Evolutionary conservation across 1,140 invertebrate genomes (phyloP).

Genomic region (Drosophila paulistorum): DNA sequence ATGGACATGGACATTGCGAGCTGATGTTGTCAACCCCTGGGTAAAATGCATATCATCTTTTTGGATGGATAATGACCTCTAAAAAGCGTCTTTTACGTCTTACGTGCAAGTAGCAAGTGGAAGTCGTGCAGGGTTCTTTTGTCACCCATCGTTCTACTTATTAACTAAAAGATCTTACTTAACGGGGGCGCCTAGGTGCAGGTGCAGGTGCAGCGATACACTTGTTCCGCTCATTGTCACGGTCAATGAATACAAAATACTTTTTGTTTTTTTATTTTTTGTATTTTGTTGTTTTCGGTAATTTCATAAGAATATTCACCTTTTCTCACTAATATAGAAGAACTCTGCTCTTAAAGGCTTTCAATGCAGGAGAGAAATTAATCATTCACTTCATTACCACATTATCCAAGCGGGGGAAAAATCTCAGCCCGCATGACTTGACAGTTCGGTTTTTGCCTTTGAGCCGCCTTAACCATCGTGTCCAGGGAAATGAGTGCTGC

Average conservation of each 20-base stretch:
- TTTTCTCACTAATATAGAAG: too few species aligned
- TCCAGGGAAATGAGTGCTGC: constrained; percentile 31
- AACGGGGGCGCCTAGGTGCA: constrained; percentile 22
- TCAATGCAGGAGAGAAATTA: constrained; percentile 61
- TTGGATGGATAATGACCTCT: constrained; percentile 58
- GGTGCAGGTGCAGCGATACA: constrained; percentile 43
- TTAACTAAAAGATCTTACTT: not conserved
- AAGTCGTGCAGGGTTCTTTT: constrained; percentile 31
- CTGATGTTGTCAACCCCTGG: constrained; percentile 71
- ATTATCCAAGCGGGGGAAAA: constrained; percentile 36
- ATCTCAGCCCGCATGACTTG: constrained; percentile 56
- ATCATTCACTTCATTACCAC: constrained; percentile 69
- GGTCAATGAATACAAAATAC: constrained; percentile 61
- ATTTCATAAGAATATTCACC: constrained; percentile 30
- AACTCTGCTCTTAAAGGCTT: not conserved
- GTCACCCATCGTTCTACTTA: constrained; percentile 52
- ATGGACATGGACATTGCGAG: constrained; percentile 22
- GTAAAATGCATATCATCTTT: constrained; percentile 23
- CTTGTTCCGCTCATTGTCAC: constrained; percentile 47
- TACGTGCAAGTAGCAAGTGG: constrained; percentile 7
- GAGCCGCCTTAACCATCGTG: not conserved
- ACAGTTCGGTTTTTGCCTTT: constrained; percentile 40
- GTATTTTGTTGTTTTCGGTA: constrained; percentile 43
- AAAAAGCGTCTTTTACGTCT: constrained; percentile 5
- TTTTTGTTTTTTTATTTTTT: constrained; percentile 31